Evolutionary conservation across 2,797 vertebrate genomes (phyloP), one percentile per base, ranked within the genome.

Genomic region (Eulemur rubriventer): DNA sequence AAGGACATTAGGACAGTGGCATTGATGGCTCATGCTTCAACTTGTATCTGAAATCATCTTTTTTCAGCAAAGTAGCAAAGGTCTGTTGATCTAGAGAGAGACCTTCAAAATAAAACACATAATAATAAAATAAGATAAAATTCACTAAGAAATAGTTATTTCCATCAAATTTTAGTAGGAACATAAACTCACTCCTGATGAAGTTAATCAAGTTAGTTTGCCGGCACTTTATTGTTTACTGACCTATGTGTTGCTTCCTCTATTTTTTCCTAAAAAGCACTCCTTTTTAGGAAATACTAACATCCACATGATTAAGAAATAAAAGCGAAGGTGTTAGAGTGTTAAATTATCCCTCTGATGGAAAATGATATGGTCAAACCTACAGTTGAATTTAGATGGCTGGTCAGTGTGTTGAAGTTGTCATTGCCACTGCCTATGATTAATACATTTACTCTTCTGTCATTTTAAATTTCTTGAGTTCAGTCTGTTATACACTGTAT

Each of bases 381-480:
- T 93, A 33, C 20, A 46, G 69, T 84, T 2, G 0, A 84, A 75
- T 94, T 95, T 98, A 95, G 65, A 84, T 95, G 69, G 94, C 46
- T 92, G 93, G 22, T 69, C 14, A 81, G 4, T 97, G 96, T 98
- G 43, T 98, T 96, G 97, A 95, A 82, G 46, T 55, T 85, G 63
- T 97, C 94, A 93, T 94, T 97, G 92, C 87, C 89, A 79, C 93
- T 92, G 89, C 70, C 83, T 92, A 24, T 96, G 96, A 96, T 82
- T 46, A 94, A 33, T 48, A 57, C n/a, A 79, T 65, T 94, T 90
- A 85, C 70, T 95, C 95, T 97, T 96, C 92, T 97, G 93, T 97
- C 69, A 41, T 88, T 97, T 97, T 48, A 96, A 98, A 92, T 92
- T 96, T 95, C 94, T 96, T 88, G n/a, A 97, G 82, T 95, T 97